A percentile compares a stretch with the other conserved stretches of the same genome.
Conservation (phyloP, 2,888 invertebrate genomes). For the Auanema sp. region DNA sequence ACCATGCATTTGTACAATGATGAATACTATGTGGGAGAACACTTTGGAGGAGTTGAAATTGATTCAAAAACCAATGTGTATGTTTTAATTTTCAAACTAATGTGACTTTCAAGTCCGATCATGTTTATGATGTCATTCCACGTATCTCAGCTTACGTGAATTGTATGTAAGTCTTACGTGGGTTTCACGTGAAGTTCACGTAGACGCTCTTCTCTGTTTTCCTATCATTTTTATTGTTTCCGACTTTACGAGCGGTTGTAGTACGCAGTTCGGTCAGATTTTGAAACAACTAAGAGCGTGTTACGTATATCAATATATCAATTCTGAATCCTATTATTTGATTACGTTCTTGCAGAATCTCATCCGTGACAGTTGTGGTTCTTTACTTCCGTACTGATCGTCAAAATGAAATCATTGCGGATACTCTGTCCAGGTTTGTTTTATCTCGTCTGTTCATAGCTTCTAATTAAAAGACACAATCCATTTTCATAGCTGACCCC, state of each 20-base stretch:
- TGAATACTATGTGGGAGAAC: constrained; percentile 58
- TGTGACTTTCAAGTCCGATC: no score
- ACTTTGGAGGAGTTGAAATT: constrained; percentile 52
- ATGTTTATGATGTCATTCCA: no score
- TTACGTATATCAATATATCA: no score
- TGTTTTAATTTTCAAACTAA: constrained; percentile 6
- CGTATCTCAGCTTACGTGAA: no score
- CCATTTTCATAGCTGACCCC: neutral
- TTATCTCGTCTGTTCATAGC: neutral
- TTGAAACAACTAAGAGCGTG: no score
- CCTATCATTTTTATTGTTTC: no score
- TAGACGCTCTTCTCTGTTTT: no score
- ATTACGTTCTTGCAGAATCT: constrained; percentile 35
- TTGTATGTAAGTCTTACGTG: no score
- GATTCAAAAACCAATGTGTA: constrained; percentile 46
- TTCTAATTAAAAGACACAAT: neutral
- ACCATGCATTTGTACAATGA: constrained; percentile 59
- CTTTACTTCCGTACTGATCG: constrained; percentile 55
- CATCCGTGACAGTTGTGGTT: constrained; percentile 45
- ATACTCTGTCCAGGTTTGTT: constrained; percentile 13
- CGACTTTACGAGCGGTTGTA: no score
- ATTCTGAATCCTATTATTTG: no score
- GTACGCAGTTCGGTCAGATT: no score
- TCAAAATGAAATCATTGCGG: constrained; percentile 28
- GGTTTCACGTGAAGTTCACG: neutral